These are phyloP conservation scores for Eulemur coronatus DNA, from an alignment of 2,797 vertebrate genomes.

Conservation along the genomic window DNA sequence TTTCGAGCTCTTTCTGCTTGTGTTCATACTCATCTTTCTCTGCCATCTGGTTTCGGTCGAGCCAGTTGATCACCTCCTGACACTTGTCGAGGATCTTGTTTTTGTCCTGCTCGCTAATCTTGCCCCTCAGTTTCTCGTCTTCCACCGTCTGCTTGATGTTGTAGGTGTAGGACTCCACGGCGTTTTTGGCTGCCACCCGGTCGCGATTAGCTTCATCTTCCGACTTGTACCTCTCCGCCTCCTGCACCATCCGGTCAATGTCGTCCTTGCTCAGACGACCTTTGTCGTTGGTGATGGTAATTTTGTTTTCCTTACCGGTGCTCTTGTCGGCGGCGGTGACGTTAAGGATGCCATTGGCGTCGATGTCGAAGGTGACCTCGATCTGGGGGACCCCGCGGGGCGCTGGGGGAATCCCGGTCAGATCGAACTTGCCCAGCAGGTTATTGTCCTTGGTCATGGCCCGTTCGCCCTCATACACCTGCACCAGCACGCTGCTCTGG, in stretches of 20 bases:
- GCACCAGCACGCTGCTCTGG: conserved; percentile 92
- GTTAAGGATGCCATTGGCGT: conserved; percentile 94
- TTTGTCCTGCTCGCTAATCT: conserved; percentile 92
- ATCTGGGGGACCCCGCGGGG: conserved; percentile 93
- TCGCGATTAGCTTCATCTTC: conserved; percentile 93
- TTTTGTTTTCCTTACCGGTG: conserved; percentile 95
- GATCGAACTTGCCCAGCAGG: conserved; percentile 94
- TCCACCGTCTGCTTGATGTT: conserved; percentile 93
- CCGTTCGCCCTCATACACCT: conserved; percentile 95
- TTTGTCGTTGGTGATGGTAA: conserved; percentile 96
- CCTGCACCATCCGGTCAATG: conserved; percentile 94
- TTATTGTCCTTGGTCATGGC: conserved; percentile 97
- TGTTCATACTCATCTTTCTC: conserved; percentile 94
- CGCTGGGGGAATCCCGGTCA: conserved; percentile 91
- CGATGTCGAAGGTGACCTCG: conserved; percentile 94
- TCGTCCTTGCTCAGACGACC: conserved; percentile 95
- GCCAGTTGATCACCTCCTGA: conserved; percentile 91
- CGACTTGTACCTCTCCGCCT: conserved; percentile 93
- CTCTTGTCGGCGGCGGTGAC: conserved; percentile 94
- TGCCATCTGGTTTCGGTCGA: conserved; percentile 94
- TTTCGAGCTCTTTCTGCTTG: conserved; percentile 94
- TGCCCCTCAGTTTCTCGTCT: conserved; percentile 92
- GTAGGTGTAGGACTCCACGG: conserved; percentile 93
- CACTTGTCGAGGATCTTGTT: conserved; percentile 92
- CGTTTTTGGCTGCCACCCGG: conserved; percentile 90